Evolutionary conservation across 2,113 vertebrate genomes (phyloP), one percentile per base, ranked within the genome.

Genomic region (Pomatorhinus ruficollis): DNA sequence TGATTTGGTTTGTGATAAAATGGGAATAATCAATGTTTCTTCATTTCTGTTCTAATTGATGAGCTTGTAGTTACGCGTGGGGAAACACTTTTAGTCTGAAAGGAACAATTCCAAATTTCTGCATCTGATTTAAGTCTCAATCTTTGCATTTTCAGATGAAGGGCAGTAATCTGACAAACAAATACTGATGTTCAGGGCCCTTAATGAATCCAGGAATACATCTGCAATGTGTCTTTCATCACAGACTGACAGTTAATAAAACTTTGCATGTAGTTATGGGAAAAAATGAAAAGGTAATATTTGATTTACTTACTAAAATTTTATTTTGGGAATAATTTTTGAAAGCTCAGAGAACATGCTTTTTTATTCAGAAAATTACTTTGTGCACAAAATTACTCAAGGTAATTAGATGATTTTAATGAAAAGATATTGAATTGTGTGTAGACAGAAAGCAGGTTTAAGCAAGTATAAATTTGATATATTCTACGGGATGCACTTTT

Each of bases 401-500:
- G 13, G 57, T 52, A 86, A 91, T 96, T 91, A 63, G 5, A 21
- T 56, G 37, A 68, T 84, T 84, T 75, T 94, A 86, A 52, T 87
- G 92, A 85, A 83, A 95, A 50, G 24, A 11, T 84, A 49, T 75
- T 95, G 56, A 91, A 81, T 94, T 94, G 59, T 63, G n/a, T 86
- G 87, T 82, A 94, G 45, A 88, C 21, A 85, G 42, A 83, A 59
- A 60, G 37, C 47, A 91, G 56, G 66, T 87, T 90, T 84, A 84
- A 71, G 74, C 31, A 88, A 80, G 44, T 95, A 75, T 94, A 35
- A 83, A 89, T 94, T 49, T 78, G 12, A 78, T 92, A 40, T 74
- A 19, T 90, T 61, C 24, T 71, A 49, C 84, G 49, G 61, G 52
- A 87, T 40, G 60, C 40, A 61, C 7, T 66, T 93, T 93, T 93